Evolutionary conservation across 2,888 invertebrate genomes (phyloP).

Genomic region (Hololepta plana): DNA sequence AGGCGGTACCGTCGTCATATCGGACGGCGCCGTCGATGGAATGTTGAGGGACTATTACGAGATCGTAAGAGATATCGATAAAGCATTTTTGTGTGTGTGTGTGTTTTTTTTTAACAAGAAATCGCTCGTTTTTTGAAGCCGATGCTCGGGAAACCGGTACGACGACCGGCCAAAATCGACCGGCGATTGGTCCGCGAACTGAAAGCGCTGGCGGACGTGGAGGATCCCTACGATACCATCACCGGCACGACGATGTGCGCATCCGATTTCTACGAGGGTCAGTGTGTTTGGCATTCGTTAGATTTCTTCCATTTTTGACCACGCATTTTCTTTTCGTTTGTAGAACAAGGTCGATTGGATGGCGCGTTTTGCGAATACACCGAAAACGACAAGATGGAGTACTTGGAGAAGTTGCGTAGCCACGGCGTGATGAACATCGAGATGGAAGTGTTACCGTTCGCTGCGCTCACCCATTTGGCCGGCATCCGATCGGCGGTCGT

Average conservation of each 20-base stretch:
- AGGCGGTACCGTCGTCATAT: constrained; percentile 85
- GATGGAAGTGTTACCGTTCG: constrained; percentile 91
- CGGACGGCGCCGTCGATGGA: constrained; percentile 83
- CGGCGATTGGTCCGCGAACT: constrained; percentile 63
- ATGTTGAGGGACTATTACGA: constrained; percentile 65
- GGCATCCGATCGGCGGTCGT: constrained; percentile 86
- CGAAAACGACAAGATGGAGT: constrained; percentile 79
- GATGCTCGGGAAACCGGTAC: constrained; percentile 65
- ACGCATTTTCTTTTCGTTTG: constrained; percentile 4
- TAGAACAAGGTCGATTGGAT: constrained; percentile 86
- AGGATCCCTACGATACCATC: constrained; percentile 74
- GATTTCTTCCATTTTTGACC: background rate
- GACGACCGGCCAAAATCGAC: constrained; percentile 72
- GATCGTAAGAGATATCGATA: constrained; percentile 61
- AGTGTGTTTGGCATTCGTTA: constrained; percentile 7
- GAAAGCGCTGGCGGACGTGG: constrained; percentile 49
- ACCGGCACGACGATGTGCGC: constrained; percentile 92
- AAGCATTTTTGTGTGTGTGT: background rate
- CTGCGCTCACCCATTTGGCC: constrained; percentile 84
- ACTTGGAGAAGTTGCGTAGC: constrained; percentile 54
- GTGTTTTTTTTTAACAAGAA: background rate
- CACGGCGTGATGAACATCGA: constrained; percentile 87
- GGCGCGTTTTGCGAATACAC: constrained; percentile 93
- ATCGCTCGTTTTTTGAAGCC: constrained; percentile 35
- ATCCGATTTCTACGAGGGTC: constrained; percentile 95